Conservation (phyloP, 2,888 invertebrate species). For the Beris morrisii region DNA sequence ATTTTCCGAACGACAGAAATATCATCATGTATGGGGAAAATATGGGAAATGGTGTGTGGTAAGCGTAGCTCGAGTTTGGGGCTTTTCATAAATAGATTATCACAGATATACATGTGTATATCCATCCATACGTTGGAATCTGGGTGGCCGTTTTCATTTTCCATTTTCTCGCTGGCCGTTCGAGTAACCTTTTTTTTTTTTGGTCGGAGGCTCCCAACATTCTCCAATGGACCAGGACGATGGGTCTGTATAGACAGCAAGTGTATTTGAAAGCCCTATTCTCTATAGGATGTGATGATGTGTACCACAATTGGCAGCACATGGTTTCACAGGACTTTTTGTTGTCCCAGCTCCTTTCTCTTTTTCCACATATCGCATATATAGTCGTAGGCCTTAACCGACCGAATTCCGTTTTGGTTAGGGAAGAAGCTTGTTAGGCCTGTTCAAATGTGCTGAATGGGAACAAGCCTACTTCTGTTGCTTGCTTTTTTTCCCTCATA, state of each 20-base stretch:
- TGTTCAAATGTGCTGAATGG: conserved; percentile 9
- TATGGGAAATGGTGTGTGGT: no score
- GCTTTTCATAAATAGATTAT: conserved; percentile 30
- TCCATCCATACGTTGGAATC: no score
- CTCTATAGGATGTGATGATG: conserved; percentile 27
- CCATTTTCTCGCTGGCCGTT: background rate
- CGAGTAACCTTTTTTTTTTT: conserved; percentile 2
- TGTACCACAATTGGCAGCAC: conserved; percentile 27
- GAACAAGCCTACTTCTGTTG: conserved; percentile 6
- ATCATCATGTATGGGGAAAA: no score
- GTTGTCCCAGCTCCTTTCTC: background rate
- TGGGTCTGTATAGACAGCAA: conserved; percentile 13
- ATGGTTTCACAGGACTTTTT: conserved; percentile 13
- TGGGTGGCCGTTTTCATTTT: no score
- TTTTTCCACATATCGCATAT: no score
- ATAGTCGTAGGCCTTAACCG: no score
- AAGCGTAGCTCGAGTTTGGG: background rate
- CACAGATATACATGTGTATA: no score
- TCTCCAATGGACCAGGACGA: conserved; percentile 22
- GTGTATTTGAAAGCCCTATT: conserved; percentile 21
- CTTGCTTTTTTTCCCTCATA: background rate
- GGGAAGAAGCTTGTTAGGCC: conserved; percentile 1
- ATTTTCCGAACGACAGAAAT: no score
- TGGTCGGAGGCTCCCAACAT: conserved; percentile 2
- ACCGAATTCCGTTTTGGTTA: no score